phyloP scores from a whole-genome alignment of 1,140 invertebrate genomes.

The Drosophila sturtevanti region DNA sequence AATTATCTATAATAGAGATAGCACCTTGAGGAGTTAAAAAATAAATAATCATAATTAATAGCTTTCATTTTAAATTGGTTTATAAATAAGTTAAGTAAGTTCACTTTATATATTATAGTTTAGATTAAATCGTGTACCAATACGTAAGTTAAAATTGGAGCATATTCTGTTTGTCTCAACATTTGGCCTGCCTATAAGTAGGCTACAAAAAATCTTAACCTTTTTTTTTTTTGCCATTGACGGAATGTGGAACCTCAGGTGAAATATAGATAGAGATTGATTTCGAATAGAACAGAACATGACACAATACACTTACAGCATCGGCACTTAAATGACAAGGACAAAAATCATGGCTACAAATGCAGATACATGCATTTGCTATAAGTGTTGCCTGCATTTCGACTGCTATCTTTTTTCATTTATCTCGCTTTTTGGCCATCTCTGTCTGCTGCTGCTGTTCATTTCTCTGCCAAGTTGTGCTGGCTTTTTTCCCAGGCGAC shows the following conservation, averaged over 20 bases:
- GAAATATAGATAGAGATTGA: background rate
- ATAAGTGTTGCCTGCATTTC: background rate
- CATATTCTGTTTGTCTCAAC: background rate
- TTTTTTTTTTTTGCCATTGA: background rate
- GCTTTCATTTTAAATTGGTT: background rate
- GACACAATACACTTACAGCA: background rate
- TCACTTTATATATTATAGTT: too few species aligned
- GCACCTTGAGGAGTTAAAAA: conserved; percentile 54
- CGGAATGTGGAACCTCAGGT: background rate
- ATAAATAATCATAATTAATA: background rate
- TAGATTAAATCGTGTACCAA: too few species aligned
- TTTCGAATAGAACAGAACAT: background rate
- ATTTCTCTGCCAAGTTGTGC: background rate
- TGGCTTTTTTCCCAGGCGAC: background rate
- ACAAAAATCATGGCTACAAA: background rate
- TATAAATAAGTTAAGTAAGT: background rate
- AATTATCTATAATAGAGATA: conserved; percentile 55
- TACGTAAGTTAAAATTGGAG: background rate
- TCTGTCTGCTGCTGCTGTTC: background rate
- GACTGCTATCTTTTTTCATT: background rate
- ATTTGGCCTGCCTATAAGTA: background rate
- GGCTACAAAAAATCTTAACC: background rate
- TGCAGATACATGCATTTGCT: background rate
- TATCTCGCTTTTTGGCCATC: background rate
- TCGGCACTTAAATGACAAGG: background rate